Conservation (phyloP, 2,888 invertebrate species). For the Amphipoea lucens region DNA sequence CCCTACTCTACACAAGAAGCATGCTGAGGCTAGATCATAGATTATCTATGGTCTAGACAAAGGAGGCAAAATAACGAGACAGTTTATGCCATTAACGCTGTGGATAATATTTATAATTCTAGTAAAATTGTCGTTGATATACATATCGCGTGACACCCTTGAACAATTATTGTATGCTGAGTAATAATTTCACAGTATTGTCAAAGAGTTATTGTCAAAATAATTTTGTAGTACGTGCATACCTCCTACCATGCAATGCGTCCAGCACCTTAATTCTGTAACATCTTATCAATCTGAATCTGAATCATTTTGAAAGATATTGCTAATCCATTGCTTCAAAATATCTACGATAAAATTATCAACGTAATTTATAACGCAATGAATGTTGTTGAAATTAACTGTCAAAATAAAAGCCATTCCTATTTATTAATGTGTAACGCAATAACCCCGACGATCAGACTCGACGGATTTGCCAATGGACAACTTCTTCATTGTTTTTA, state of each 20-base stretch:
- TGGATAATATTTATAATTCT: slow-evolving; percentile 17
- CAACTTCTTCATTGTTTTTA: background rate
- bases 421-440: background rate
- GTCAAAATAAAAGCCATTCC: background rate
- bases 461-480: background rate
- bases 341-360: background rate
- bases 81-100: background rate
- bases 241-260: too few species aligned
- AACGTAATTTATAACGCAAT: background rate
- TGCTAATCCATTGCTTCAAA: background rate
- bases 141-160: slow-evolving; percentile 38
- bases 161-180: slow-evolving; percentile 6
- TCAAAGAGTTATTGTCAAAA: slow-evolving; percentile 3
- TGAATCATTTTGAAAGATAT: background rate
- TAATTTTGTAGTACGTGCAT: background rate
- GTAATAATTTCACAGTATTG: slow-evolving; percentile 24
- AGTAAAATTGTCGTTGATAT: slow-evolving; percentile 37
- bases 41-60: background rate
- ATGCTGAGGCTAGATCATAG: background rate
- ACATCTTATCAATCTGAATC: background rate
- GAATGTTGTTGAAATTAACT: background rate
- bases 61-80: background rate
- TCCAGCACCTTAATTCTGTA: background rate
- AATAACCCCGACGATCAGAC: background rate
- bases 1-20: background rate